Base-by-base conservation (phyloP, 2,797 vertebrate genomes). In the Acanthis flammea region DNA sequence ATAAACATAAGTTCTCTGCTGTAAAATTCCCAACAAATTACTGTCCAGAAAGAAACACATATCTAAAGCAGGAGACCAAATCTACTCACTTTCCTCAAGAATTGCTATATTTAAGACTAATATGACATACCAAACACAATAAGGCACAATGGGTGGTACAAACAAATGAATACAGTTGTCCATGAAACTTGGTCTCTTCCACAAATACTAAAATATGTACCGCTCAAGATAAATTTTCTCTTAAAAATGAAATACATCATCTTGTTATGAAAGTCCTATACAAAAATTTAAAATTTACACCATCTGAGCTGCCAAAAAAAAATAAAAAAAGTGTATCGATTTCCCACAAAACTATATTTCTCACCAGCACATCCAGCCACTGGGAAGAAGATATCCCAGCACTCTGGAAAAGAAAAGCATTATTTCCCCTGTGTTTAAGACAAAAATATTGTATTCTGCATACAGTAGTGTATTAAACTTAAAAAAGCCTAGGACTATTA, bases 301-400 rank as follows among this genome's bases (percentile, higher is more conserved):
- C 98, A 99, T 98, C 98, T 98, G 98, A 99, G 99, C 99, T 99
- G 99, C 99, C 99, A 98, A 98, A 98, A 98, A 98, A 96, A 97
- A 17, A 16, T 98, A 98, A 98, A 98, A 60, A 97, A 97, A 95
- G 98, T 98, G 97, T 98, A 98, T 98, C 90, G 89, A 97, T 98
- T 98, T 98, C 81, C 94, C 98, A 98, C 98, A 98, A 98, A 98
- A 98, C 98, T 99, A 95, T 98, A 98, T 98, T 97, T 98, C 97
- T 98, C 97, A 88, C 91, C 98, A 98, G 98, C 83, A 90, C 98
- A 98, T 98, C 98, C 98, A 98, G 97, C 85, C 97, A 97, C 97
- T 97, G 97, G 97, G 97, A 97, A 98, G 97, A 92, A 94, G 96
- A 95, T 97, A 98, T 96, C 97, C 98, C 98, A 98, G 98, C 58